Base-by-base conservation (phyloP, 2,797 vertebrate genomes). In the Rousettus madagascariensis region DNA sequence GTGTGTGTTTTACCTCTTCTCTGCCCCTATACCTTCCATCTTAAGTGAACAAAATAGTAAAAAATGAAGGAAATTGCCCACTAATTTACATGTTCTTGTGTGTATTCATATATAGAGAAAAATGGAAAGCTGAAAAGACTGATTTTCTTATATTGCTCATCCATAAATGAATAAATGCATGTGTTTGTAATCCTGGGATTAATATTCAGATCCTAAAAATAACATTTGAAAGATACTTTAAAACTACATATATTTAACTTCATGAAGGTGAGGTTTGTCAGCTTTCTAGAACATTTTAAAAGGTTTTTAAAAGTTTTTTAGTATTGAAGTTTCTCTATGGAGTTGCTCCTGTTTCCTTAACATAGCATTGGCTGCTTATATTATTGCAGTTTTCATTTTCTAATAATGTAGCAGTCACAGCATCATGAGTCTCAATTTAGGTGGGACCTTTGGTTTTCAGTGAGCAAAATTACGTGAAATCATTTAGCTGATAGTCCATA, bases 181-280 rank as follows among this genome's bases (percentile, higher is more conserved):
- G 84, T 95, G 49, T 83, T 94, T 96, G 1, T 94, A 95, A 91
- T 95, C 19, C 30, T 59, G 71, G 36, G 78, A 38, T 63, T 92
- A 86, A 79, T 26, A 69, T 75, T 95, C 24, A 89, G 12, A 66
- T 72, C 91, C 92, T 97, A 41, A 17, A 59, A 49, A 71, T 82
- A 83, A 78, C 19, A 51, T 77, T 96, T 94, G 30, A 92, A 95
- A 91, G 51, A 86, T 36, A 83, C 3, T 74, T 5, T 91, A 33
- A 94, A 96, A 95, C 51, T 72, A 55, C 10, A 86, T 41, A 77
- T 82, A 63, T 66, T 92, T 92, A 95, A 74, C 61, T 94, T 89
- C 65, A 57, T 96, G 75, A 91, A 69, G 41, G 46, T 94, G 57
- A 90, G 43, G 66, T 92, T 86, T 96, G n/a, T 95, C 75, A 71